phyloP scores from a whole-genome alignment of 2,113 vertebrate species.

The Herpailurus yagouaroundi region DNA sequence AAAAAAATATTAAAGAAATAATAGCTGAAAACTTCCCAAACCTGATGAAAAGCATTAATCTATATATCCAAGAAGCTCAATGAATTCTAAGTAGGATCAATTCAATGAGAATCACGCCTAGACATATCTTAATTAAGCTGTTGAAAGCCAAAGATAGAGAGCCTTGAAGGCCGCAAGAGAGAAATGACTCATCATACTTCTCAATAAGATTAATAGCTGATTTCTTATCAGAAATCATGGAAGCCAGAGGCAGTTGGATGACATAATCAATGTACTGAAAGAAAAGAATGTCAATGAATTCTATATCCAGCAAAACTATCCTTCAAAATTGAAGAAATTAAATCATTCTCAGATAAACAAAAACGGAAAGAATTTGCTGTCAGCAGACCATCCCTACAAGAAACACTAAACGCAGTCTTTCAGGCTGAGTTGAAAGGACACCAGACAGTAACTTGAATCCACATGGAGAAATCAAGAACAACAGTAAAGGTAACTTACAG shows the following conservation, averaged over 20 bases:
- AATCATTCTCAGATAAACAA: not conserved
- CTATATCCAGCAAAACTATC: conserved; percentile 40
- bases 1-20: not conserved
- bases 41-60: not conserved
- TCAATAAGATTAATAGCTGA: not conserved
- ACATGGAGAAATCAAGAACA: not conserved
- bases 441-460: not conserved
- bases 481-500: not conserved
- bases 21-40: not conserved
- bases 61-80: not conserved
- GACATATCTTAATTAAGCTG: not conserved
- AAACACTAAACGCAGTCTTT: not conserved
- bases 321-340: not conserved
- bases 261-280: not conserved
- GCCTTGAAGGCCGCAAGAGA: not conserved
- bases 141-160: not conserved
- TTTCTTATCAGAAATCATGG: not conserved
- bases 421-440: not conserved
- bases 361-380: not conserved
- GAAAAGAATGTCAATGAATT: not conserved
- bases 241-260: not conserved
- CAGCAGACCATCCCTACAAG: not conserved
- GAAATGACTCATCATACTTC: not conserved
- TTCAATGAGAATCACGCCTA: not conserved
- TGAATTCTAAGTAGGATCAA: not conserved